Conservation (phyloP, 1,140 invertebrate genomes). For the Globodera rostochiensis region DNA sequence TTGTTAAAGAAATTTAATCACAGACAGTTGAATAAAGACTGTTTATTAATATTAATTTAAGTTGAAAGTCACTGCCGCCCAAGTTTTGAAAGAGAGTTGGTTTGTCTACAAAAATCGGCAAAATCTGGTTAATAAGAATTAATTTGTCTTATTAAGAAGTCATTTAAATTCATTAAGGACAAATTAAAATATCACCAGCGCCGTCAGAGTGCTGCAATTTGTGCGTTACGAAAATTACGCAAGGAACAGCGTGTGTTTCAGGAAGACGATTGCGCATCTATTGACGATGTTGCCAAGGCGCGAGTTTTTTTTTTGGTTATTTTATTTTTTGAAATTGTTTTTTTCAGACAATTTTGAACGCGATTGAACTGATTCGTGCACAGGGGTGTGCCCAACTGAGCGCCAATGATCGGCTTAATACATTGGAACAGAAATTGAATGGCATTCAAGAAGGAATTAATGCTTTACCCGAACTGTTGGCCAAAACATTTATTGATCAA, state of each 20-base stretch:
- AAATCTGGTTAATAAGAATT: neutral
- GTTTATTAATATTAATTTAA: neutral
- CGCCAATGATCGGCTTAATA: slow-evolving; percentile 6
- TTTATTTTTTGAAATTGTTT: neutral
- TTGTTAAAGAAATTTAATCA: too few species aligned
- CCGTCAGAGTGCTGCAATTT: slow-evolving; percentile 17
- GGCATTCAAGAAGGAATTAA: slow-evolving; percentile 15
- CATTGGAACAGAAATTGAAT: slow-evolving; percentile 5
- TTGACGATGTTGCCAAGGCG: slow-evolving; percentile 19
- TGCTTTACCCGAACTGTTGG: neutral
- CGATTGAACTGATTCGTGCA: neutral
- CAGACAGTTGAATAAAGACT: too few species aligned
- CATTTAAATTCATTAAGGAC: neutral
- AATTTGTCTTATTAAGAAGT: neutral
- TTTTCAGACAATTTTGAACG: neutral
- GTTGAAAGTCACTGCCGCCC: slow-evolving; percentile 20
- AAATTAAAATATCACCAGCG: slow-evolving; percentile 12
- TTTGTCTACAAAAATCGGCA: slow-evolving; percentile 18
- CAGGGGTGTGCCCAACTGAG: neutral
- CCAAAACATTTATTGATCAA: neutral
- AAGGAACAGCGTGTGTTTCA: slow-evolving; percentile 16
- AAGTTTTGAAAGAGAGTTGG: slow-evolving; percentile 11
- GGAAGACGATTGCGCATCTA: slow-evolving; percentile 2
- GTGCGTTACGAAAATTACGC: slow-evolving; percentile 5
- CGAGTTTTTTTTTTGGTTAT: neutral